These are phyloP conservation scores for Drosophila acutilabella DNA, from an alignment of 2,888 invertebrate species.

Conservation along the genomic window DNA sequence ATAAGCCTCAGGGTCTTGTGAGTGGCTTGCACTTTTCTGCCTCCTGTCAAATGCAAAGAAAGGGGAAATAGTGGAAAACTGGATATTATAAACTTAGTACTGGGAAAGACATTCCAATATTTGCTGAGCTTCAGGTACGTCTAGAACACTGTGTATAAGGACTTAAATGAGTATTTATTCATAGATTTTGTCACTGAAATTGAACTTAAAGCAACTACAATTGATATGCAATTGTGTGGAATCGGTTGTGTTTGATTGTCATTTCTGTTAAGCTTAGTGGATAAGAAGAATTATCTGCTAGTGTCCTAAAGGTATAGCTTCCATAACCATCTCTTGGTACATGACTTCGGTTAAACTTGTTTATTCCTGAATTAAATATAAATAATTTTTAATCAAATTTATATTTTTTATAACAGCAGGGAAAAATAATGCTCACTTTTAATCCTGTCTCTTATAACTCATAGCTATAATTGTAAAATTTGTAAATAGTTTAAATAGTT, in stretches of 20 bases:
- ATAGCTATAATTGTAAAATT: too few relatives aligned
- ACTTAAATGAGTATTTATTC: neutral
- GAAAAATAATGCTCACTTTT: too few relatives aligned
- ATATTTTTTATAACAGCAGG: too few relatives aligned
- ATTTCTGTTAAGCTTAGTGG: neutral
- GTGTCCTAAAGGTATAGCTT: neutral
- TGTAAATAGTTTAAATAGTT: too few relatives aligned
- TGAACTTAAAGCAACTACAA: constrained; percentile 45
- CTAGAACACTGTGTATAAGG: constrained; percentile 8
- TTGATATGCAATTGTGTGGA: constrained; percentile 42
- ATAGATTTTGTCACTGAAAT: constrained; percentile 26
- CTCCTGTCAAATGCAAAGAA: constrained; percentile 22
- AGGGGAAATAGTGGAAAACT: neutral
- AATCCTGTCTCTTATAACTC: too few relatives aligned
- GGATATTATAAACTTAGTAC: constrained; percentile 51
- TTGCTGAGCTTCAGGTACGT: constrained; percentile 14
- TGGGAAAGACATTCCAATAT: constrained; percentile 33
- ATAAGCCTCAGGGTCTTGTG: constrained; percentile 39
- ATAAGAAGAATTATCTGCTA: neutral
- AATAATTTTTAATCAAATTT: too few relatives aligned
- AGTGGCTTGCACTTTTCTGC: constrained; percentile 43
- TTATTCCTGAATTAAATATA: too few relatives aligned
- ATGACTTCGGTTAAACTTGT: too few relatives aligned
- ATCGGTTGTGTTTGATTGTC: constrained; percentile 2
- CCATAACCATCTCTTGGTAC: too few relatives aligned